These are phyloP conservation scores for Antitype chi DNA, from an alignment of 2,888 invertebrate genomes.

Conservation along the genomic window DNA sequence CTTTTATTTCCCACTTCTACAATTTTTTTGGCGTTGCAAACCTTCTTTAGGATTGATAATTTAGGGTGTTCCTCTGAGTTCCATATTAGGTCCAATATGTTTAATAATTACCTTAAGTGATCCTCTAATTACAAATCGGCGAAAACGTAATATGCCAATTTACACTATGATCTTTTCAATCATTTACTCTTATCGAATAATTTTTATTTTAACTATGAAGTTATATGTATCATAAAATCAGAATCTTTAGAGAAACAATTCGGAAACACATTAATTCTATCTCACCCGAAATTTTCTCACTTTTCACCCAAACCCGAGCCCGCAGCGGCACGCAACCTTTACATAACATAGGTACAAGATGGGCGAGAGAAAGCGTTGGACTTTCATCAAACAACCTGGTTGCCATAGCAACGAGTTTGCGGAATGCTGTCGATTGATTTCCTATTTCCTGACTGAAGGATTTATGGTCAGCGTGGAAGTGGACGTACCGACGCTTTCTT, in stretches of 20 bases:
- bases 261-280: not conserved
- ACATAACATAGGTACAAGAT: constrained; percentile 30
- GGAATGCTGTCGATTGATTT: constrained; percentile 63
- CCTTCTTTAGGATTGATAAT: not conserved
- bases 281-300: not conserved
- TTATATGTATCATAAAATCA: no score
- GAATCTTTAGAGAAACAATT: not conserved
- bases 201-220: not conserved
- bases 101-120: not conserved
- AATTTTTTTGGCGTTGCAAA: not conserved
- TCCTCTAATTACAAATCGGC: not conserved
- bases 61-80: constrained; percentile 6
- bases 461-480: constrained; percentile 49
- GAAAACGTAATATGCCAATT: not conserved
- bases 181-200: no score
- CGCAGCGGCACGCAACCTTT: constrained; percentile 11
- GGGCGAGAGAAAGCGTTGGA: constrained; percentile 65
- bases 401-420: constrained; percentile 58
- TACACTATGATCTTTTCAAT: not conserved
- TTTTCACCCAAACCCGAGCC: not conserved
- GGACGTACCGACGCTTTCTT: constrained; percentile 37
- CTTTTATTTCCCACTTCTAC: not conserved
- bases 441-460: constrained; percentile 64
- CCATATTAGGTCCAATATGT: not conserved
- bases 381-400: constrained; percentile 63